phyloP scores from a whole-genome alignment of 1,140 invertebrate genomes.

The Cecropterus lyciades region DNA sequence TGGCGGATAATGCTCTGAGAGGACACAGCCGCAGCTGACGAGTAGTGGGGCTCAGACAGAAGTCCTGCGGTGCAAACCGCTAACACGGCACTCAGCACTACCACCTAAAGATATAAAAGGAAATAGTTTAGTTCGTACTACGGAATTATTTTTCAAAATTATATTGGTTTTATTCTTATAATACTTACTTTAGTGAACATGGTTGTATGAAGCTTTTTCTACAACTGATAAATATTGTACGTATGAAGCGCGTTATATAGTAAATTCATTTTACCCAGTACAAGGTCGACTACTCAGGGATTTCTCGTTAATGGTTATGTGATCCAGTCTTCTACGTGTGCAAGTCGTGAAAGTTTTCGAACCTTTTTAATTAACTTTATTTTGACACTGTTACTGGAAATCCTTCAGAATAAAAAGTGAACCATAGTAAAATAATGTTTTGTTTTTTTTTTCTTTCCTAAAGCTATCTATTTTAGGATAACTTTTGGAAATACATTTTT shows the following conservation, averaged over 20 bases:
- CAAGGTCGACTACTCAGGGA: constrained; percentile 34
- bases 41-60: constrained; percentile 57
- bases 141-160: no score
- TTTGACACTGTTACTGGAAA: background rate
- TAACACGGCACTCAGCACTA: background rate
- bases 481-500: no score
- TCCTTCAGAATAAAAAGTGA: background rate
- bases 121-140: no score
- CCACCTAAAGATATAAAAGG: no score
- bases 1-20: constrained; percentile 58
- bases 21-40: constrained; percentile 59
- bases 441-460: no score
- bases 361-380: constrained; percentile 7
- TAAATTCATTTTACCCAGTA: constrained; percentile 24
- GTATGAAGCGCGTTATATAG: constrained; percentile 33
- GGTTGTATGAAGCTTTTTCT: constrained; percentile 18
- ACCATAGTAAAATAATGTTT: no score
- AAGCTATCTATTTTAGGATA: no score
- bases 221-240: constrained; percentile 16
- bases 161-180: no score
- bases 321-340: background rate
- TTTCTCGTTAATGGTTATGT: constrained; percentile 9
- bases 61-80: constrained; percentile 49
- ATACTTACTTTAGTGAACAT: constrained; percentile 46
- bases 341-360: constrained; percentile 18